Evolutionary conservation across 23 tunicate genomes (phyloP).

Genomic region (Clavelina lepadiformis): DNA sequence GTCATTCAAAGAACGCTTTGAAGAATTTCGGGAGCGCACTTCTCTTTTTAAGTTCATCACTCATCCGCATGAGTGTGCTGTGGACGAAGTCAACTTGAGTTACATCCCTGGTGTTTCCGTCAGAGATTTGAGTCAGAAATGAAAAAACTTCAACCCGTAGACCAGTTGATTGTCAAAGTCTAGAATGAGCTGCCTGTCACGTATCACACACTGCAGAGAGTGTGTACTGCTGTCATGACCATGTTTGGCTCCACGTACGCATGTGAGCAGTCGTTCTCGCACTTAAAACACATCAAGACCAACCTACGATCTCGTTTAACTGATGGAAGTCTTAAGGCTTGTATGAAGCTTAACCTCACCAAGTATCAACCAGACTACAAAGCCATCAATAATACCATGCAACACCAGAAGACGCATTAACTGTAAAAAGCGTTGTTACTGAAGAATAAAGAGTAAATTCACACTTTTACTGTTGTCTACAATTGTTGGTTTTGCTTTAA

Average conservation of each 20-base stretch:
- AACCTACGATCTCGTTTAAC: conserved; percentile 1
- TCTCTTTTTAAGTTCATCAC: conserved; percentile 34
- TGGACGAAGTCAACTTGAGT: conserved; percentile 34
- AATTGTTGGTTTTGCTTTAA: too few relatives aligned
- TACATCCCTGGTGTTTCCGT: conserved; percentile 28
- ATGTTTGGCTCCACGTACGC: conserved; percentile 5
- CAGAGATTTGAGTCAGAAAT: conserved; percentile 16
- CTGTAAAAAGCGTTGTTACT: too few relatives aligned
- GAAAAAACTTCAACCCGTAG: conserved; percentile 9
- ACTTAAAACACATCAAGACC: conserved; percentile 2
- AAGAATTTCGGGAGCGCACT: conserved; percentile 43
- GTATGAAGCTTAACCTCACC: conserved; percentile 26
- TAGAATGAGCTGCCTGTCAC: conserved; percentile 5
- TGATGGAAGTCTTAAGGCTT: too few relatives aligned
- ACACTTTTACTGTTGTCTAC: too few relatives aligned
- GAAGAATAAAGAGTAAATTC: too few relatives aligned
- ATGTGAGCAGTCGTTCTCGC: conserved; percentile 4
- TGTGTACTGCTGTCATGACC: conserved; percentile 4
- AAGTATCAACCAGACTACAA: conserved; percentile 6
- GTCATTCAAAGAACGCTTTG: conserved; percentile 42
- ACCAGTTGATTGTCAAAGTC: conserved; percentile 15
- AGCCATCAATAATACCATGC: conserved; percentile 5
- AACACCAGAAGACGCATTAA: conserved; percentile 23
- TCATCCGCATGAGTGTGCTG: conserved; percentile 46
- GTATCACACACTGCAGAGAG: conserved; percentile 19